Percentiles rank a stretch among this genome's conserved stretches.
Conservation (phyloP, 2,888 invertebrate genomes). For the Cheiracanthium punctorium region DNA sequence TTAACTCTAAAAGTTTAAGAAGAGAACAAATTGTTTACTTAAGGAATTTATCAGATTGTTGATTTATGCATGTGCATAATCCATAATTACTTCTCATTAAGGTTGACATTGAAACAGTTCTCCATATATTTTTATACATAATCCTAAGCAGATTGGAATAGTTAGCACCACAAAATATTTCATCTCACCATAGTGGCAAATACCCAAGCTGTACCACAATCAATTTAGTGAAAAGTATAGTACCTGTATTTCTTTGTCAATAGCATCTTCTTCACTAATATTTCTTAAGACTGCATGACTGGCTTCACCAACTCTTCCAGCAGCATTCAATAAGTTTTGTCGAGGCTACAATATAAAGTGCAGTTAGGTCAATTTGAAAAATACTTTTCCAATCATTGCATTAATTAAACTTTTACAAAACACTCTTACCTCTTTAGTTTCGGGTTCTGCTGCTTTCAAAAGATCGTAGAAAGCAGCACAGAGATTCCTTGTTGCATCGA, state of each 20-base stretch:
- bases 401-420: background rate
- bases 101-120: no score
- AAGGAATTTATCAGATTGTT: no score
- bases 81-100: no score
- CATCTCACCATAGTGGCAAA: no score
- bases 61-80: no score
- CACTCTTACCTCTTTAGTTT: constrained; percentile 88
- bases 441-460: constrained; percentile 95
- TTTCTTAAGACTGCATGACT: constrained; percentile 94
- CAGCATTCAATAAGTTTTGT: constrained; percentile 94
- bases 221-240: no score
- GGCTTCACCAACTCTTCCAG: constrained; percentile 96
- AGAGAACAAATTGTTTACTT: no score
- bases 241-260: constrained; percentile 76
- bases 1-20: no score
- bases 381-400: background rate
- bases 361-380: background rate
- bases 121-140: no score
- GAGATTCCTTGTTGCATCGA: constrained; percentile 93
- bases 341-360: constrained; percentile 82
- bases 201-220: no score
- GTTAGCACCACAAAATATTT: no score
- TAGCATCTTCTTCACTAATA: constrained; percentile 90
- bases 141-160: no score
- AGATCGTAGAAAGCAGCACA: constrained; percentile 94